These are phyloP conservation scores for Forbesichthys agassizii DNA, from an alignment of 2,113 vertebrate genomes.

Conservation along the genomic window DNA sequence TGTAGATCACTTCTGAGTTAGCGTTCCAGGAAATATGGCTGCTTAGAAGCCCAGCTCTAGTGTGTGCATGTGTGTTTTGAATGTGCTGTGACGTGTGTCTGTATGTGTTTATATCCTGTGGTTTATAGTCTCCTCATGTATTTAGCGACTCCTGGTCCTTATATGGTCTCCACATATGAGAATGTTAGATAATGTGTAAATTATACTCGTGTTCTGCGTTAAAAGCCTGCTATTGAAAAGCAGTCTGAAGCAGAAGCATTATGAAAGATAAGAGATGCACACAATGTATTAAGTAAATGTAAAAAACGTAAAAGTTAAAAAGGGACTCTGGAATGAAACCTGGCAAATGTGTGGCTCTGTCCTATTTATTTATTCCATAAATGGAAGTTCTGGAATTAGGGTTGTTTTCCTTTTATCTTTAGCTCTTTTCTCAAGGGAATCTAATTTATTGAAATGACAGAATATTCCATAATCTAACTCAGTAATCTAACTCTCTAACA, in stretches of 20 bases:
- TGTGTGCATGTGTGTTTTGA: slow-evolving; percentile 1
- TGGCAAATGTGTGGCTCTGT: not conserved
- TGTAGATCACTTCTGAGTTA: not conserved
- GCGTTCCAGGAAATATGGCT: not conserved
- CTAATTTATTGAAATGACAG: not conserved
- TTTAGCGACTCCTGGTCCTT: slow-evolving; percentile 31
- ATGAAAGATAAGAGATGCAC: not conserved
- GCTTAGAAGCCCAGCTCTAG: slow-evolving; percentile 32
- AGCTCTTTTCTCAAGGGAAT: not conserved
- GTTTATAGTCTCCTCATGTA: slow-evolving; percentile 21
- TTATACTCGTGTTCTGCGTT: not conserved
- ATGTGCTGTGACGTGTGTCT: not conserved
- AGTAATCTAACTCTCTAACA: no score
- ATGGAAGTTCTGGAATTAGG: slow-evolving; percentile 18
- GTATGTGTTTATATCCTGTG: slow-evolving; percentile 14
- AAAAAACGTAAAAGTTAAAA: no score
- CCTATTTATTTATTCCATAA: not conserved
- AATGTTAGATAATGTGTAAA: not conserved
- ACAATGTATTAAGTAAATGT: no score
- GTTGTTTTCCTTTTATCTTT: not conserved
- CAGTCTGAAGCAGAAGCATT: not conserved
- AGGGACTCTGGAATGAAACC: not conserved
- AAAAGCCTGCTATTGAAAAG: slow-evolving; percentile 8
- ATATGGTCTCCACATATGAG: not conserved
- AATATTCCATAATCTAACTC: no score